Percentiles rank a stretch among this genome's conserved stretches.
phyloP scores from a whole-genome alignment of 2,888 invertebrate species.

The Drosophila melanocephala region DNA sequence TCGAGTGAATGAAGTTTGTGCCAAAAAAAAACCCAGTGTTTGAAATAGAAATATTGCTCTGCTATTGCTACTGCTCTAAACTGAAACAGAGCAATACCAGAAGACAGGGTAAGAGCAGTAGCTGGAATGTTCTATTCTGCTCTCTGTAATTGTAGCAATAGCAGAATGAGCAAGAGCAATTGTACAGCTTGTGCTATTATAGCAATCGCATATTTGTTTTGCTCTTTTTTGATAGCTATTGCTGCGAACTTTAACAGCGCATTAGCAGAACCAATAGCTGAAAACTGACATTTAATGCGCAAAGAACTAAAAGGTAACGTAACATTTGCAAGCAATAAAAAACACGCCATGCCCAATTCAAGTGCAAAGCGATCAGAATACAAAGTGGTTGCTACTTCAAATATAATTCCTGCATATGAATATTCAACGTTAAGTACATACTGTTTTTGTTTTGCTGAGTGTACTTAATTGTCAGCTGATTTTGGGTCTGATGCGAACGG shows the following conservation, averaged over 20 bases:
- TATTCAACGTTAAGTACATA: neutral
- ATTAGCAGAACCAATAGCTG: neutral
- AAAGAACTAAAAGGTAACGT: neutral
- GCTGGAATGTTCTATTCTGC: neutral
- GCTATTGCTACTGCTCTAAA: neutral
- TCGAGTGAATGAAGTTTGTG: neutral
- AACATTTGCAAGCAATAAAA: neutral
- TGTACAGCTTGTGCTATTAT: neutral
- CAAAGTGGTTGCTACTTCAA: neutral
- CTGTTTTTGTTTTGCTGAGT: neutral
- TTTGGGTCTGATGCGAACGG: conserved; percentile 49
- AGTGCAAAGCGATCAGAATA: neutral
- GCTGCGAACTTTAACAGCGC: neutral
- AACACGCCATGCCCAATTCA: neutral
- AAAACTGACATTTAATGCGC: too few relatives aligned
- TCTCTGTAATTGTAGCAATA: neutral
- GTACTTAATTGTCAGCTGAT: neutral
- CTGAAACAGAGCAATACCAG: neutral
- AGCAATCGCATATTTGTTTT: neutral
- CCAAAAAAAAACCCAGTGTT: neutral
- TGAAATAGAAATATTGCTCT: neutral
- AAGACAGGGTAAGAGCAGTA: neutral
- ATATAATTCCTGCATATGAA: neutral
- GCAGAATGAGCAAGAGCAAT: neutral
- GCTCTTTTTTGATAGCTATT: neutral